A percentile compares a stretch with the other conserved stretches of the same genome.
phyloP scores from a whole-genome alignment of 2,888 invertebrate genomes.

The Caenorhabditis doughertyi region DNA sequence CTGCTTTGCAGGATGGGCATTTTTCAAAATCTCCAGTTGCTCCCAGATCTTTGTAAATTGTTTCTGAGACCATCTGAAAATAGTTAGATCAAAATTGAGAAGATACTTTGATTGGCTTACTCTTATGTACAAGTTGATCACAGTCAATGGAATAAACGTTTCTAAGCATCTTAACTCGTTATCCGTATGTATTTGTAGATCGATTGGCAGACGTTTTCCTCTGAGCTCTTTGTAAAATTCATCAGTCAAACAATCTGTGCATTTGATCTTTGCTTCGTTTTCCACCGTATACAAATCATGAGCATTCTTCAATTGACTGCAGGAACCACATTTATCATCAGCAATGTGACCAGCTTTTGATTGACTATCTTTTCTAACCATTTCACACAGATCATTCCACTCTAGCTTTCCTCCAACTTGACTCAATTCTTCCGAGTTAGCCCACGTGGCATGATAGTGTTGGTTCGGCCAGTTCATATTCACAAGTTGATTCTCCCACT shows the following conservation, averaged over 20 bases:
- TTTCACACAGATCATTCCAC: constrained; percentile 36
- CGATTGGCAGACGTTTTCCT: constrained; percentile 38
- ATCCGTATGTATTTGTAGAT: constrained; percentile 15
- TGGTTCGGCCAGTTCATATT: constrained; percentile 39
- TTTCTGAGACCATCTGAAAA: constrained; percentile 47
- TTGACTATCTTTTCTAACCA: constrained; percentile 1
- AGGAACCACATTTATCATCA: constrained; percentile 17
- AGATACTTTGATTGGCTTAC: constrained; percentile 4
- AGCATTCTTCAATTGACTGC: not conserved
- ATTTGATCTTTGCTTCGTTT: constrained; percentile 21
- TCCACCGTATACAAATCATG: constrained; percentile 24
- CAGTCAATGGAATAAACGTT: constrained; percentile 38
- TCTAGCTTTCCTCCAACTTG: constrained; percentile 28
- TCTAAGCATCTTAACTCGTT: constrained; percentile 39
- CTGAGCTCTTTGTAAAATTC: constrained; percentile 44
- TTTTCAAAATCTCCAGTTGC: constrained; percentile 37
- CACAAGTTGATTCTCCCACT: constrained; percentile 33
- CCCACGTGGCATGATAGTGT: constrained; percentile 33
- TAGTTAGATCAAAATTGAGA: not conserved
- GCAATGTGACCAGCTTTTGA: not conserved
- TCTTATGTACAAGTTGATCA: constrained; percentile 41
- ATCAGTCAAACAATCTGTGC: constrained; percentile 30
- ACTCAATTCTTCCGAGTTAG: constrained; percentile 44
- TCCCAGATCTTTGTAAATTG: constrained; percentile 44
- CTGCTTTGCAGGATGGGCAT: constrained; percentile 38